Percentiles rank a stretch among this genome's conserved stretches.
Evolutionary conservation across 2,113 vertebrate genomes (phyloP).

Genomic region (Phaethon lepturus): DNA sequence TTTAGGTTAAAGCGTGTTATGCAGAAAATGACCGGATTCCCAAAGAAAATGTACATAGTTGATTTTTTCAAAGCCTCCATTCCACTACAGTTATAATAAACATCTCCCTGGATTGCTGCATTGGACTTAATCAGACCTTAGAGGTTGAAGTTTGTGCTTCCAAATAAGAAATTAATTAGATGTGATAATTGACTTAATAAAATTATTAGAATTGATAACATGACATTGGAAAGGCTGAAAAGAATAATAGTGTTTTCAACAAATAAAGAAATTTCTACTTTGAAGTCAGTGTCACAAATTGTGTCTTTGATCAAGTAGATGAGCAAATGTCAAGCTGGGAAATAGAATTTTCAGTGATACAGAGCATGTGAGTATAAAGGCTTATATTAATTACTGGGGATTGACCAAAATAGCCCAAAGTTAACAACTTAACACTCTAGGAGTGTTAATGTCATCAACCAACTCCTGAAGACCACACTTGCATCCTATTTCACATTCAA

Average conservation of each 20-base stretch:
- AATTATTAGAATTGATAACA: background rate
- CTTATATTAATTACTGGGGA: conserved; percentile 50
- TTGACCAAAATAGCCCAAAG: background rate
- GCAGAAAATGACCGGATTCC: background rate
- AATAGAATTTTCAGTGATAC: conserved; percentile 27
- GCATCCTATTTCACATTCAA: background rate
- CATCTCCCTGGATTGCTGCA: background rate
- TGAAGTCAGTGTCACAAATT: conserved; percentile 61
- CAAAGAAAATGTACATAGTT: background rate
- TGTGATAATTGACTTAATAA: background rate
- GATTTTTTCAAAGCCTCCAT: background rate
- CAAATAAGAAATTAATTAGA: background rate
- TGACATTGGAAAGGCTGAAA: background rate
- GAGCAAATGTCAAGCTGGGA: conserved; percentile 42
- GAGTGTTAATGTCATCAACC: background rate
- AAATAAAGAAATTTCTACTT: conserved; percentile 46
- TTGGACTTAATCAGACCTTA: background rate
- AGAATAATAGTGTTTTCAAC: conserved; percentile 24
- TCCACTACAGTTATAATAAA: background rate
- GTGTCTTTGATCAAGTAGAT: conserved; percentile 70
- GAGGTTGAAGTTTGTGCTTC: background rate
- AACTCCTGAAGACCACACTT: background rate
- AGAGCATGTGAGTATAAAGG: conserved; percentile 5
- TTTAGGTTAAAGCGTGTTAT: background rate
- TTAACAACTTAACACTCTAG: background rate